A percentile compares a stretch with the other conserved stretches of the same genome.
phyloP scores from a whole-genome alignment of 2,888 invertebrate species.

The Anagyrus pseudococci region DNA sequence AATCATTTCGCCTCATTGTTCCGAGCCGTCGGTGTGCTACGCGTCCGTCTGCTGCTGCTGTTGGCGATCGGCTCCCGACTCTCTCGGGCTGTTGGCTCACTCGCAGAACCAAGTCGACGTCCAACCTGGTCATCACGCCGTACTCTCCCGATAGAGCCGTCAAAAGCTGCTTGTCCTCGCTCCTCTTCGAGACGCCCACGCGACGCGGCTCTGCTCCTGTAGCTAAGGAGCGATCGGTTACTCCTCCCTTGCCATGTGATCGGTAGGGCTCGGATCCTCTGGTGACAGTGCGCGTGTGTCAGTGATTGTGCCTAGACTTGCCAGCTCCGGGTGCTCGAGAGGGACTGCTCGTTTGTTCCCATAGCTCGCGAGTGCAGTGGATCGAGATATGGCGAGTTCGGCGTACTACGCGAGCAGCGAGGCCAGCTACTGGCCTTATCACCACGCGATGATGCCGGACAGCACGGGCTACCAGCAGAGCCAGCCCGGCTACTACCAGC shows the following conservation, averaged over 20 bases:
- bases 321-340: background rate
- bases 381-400: conserved; percentile 48
- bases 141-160: conserved; percentile 29
- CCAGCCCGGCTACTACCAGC: conserved; percentile 1
- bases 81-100: too few species aligned
- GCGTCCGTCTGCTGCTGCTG: conserved; percentile 9
- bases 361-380: too few species aligned
- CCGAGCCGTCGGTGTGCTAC: conserved; percentile 18
- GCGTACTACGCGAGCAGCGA: conserved; percentile 45
- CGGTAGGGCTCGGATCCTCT: too few species aligned
- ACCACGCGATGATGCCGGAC: background rate
- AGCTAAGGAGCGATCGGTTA: too few species aligned
- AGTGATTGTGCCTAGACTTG: background rate
- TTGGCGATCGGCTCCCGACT: conserved; percentile 3
- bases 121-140: conserved; percentile 43
- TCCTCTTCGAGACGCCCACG: too few species aligned
- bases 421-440: conserved; percentile 46
- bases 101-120: conserved; percentile 45
- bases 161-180: background rate
- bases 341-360: background rate
- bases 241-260: too few species aligned
- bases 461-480: conserved; percentile 2
- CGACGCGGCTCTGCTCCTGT: too few species aligned
- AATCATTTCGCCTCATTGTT: conserved; percentile 54
- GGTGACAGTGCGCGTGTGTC: background rate